These are phyloP conservation scores for Aramus guarauna DNA, from an alignment of 2,113 vertebrate species.

Conservation along the genomic window DNA sequence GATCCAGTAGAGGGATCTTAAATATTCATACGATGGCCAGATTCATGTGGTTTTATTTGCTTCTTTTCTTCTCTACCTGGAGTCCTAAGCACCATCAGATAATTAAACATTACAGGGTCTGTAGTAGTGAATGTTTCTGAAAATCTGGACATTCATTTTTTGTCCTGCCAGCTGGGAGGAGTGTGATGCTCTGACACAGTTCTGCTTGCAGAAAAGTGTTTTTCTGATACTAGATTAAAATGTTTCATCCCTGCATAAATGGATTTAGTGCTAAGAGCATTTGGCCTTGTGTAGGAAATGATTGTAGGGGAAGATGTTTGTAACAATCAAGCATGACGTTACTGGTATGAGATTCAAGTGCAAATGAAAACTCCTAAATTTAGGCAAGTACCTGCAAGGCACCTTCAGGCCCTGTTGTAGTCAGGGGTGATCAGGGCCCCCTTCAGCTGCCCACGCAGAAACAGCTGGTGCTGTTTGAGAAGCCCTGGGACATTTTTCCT, in stretches of 20 bases:
- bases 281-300: background rate
- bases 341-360: background rate
- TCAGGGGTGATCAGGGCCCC: background rate
- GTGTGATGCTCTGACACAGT: background rate
- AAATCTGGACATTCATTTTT: background rate
- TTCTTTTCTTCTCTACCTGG: background rate
- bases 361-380: background rate
- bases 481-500: background rate
- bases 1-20: background rate
- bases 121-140: background rate
- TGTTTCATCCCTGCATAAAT: background rate
- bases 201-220: background rate
- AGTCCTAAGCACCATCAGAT: background rate
- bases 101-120: background rate
- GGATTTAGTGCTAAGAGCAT: background rate
- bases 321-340: background rate
- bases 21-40: background rate
- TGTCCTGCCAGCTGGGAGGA: background rate
- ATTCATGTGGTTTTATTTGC: background rate
- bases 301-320: background rate
- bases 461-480: background rate
- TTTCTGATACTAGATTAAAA: background rate
- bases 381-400: background rate
- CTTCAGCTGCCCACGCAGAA: background rate
- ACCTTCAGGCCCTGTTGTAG: background rate